These are phyloP conservation scores for Poecilia picta DNA, from an alignment of 2,797 vertebrate species.

Conservation along the genomic window DNA sequence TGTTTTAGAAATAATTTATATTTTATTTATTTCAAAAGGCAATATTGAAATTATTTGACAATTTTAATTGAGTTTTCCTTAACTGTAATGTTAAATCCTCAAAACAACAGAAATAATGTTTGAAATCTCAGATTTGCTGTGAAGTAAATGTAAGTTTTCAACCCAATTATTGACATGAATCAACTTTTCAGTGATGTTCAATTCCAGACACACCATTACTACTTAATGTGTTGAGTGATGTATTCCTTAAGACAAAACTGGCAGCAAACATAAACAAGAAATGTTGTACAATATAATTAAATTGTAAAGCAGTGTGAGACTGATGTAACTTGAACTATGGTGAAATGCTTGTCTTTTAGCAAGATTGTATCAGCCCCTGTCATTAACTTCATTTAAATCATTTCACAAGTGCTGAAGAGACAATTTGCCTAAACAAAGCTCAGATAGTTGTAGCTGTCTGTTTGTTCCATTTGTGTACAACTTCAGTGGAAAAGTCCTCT, in stretches of 20 bases:
- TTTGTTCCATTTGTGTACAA: not conserved
- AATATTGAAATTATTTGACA: not conserved
- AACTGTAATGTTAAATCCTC: not conserved
- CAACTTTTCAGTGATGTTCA: not conserved
- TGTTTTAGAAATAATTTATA: not conserved
- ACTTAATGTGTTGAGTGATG: not conserved
- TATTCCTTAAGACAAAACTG: not conserved
- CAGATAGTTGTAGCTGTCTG: constrained; percentile 2
- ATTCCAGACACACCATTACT: not conserved
- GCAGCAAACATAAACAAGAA: not conserved
- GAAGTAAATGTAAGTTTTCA: not conserved
- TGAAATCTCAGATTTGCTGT: not conserved
- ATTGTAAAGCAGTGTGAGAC: constrained; percentile 17
- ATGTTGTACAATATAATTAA: not conserved
- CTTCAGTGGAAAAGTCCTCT: not conserved
- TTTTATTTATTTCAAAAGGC: not conserved
- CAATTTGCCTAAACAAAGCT: constrained; percentile 52
- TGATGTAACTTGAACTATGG: constrained; percentile 56
- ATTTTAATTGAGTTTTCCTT: not conserved
- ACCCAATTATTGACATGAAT: not conserved
- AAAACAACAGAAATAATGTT: not conserved
- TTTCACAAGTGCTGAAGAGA: constrained; percentile 60
- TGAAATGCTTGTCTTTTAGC: constrained; percentile 61
- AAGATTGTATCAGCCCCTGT: constrained; percentile 39
- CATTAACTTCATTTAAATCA: constrained; percentile 67